Evolutionary conservation across 2,888 invertebrate species (phyloP).

Genomic region (Calameuta pallipes): DNA sequence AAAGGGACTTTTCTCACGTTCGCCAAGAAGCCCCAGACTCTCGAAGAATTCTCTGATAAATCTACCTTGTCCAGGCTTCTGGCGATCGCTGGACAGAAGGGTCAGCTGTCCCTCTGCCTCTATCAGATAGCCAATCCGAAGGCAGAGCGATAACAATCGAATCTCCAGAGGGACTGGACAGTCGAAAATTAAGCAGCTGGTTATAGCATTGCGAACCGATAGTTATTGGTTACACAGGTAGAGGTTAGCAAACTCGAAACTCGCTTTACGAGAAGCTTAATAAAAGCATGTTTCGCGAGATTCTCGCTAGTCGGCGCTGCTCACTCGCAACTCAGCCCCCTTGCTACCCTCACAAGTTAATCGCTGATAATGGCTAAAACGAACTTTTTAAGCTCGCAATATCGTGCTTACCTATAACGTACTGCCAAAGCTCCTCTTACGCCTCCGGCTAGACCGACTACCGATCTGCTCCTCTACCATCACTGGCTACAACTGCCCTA

Average conservation of each 20-base stretch:
- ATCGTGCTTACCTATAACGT: conserved; percentile 20
- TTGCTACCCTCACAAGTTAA: conserved; percentile 18
- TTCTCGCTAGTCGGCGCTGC: background rate
- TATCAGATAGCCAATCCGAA: too few relatives aligned
- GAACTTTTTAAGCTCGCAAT: conserved; percentile 32
- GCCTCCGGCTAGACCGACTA: background rate
- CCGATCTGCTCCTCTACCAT: background rate
- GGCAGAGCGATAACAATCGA: too few relatives aligned
- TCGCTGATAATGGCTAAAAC: conserved; percentile 31
- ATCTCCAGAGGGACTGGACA: too few relatives aligned
- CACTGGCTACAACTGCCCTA: too few relatives aligned
- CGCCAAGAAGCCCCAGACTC: too few relatives aligned
- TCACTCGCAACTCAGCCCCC: background rate
- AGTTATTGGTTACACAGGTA: background rate
- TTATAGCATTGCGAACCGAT: too few relatives aligned
- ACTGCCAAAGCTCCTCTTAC: background rate
- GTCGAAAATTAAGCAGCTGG: too few relatives aligned
- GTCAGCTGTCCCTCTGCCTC: too few relatives aligned
- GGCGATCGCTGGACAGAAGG: too few relatives aligned
- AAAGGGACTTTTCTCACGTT: too few relatives aligned
- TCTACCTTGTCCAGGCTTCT: too few relatives aligned
- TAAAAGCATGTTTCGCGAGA: conserved; percentile 18
- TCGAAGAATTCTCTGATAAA: too few relatives aligned
- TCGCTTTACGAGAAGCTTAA: conserved; percentile 20
- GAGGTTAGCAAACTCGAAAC: conserved; percentile 13